These are phyloP conservation scores for Cyprinodon tularosa DNA, from an alignment of 2,113 vertebrate genomes.

Conservation along the genomic window DNA sequence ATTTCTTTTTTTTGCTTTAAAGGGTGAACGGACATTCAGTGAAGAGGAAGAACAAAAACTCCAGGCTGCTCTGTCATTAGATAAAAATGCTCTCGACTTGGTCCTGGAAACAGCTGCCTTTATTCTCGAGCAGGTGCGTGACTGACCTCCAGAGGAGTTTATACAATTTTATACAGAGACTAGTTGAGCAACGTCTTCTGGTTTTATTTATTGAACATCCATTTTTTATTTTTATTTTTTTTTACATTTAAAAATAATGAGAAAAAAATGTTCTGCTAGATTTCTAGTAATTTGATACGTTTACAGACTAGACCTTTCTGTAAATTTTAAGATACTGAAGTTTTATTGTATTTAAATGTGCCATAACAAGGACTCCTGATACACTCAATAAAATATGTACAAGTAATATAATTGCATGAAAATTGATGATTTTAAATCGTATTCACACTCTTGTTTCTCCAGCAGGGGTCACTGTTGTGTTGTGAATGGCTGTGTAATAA, in stretches of 20 bases:
- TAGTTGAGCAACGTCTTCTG: not conserved
- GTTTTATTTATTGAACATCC: not conserved
- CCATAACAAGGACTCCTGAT: not conserved
- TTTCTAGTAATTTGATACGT: not conserved
- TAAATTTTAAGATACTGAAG: no score
- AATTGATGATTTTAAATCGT: no score
- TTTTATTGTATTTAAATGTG: not conserved
- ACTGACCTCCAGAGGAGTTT: not conserved
- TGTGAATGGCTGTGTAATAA: not conserved
- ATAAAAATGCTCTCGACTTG: constrained; percentile 88
- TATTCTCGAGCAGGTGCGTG: constrained; percentile 90
- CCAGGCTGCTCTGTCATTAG: constrained; percentile 87
- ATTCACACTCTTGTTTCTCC: constrained; percentile 17
- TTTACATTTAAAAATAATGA: not conserved
- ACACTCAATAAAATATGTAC: not conserved
- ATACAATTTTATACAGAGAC: not conserved
- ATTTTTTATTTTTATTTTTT: not conserved
- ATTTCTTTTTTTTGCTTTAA: constrained; percentile 16
- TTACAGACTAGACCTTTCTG: no score
- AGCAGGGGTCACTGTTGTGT: constrained; percentile 63
- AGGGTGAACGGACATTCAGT: constrained; percentile 91
- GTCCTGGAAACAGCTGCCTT: constrained; percentile 91
- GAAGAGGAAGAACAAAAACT: constrained; percentile 96
- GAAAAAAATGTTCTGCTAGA: not conserved
- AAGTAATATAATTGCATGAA: no score